Evolutionary conservation across 2,888 invertebrate genomes (phyloP).

Genomic region (Mycogona germanica): DNA sequence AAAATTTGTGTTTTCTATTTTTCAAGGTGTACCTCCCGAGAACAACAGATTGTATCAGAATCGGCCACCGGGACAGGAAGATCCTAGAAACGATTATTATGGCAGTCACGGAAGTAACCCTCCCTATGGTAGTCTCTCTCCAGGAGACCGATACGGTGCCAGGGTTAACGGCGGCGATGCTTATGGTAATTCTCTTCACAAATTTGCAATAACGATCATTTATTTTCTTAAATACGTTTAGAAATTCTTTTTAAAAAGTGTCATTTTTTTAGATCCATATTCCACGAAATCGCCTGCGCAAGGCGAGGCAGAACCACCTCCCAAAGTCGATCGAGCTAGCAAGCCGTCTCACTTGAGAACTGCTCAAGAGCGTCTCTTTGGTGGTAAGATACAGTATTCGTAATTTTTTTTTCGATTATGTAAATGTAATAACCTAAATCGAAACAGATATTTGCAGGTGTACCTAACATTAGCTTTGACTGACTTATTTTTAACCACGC

Average conservation of each 20-base stretch:
- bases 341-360: slow-evolving; percentile 46
- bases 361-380: slow-evolving; percentile 20
- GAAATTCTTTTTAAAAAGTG: background rate
- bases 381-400: slow-evolving; percentile 6
- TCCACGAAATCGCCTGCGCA: slow-evolving; percentile 13
- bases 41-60: slow-evolving; percentile 16
- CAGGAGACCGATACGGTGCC: slow-evolving; percentile 14
- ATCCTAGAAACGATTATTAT: slow-evolving; percentile 13
- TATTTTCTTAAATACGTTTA: background rate
- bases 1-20: background rate
- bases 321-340: slow-evolving; percentile 61
- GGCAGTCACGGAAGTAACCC: slow-evolving; percentile 14
- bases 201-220: background rate
- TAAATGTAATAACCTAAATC: slow-evolving; percentile 46
- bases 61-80: slow-evolving; percentile 10
- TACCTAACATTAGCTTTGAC: slow-evolving; percentile 26
- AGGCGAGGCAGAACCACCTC: slow-evolving; percentile 56
- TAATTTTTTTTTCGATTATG: background rate
- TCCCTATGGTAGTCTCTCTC: slow-evolving; percentile 16
- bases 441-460: too few species aligned
- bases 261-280: slow-evolving; percentile 17
- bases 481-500: too few species aligned
- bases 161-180: slow-evolving; percentile 16
- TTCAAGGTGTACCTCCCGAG: background rate
- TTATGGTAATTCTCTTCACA: background rate